A percentile compares a stretch with the other conserved stretches of the same genome.
Conservation (phyloP, 2,888 invertebrate genomes). For the Macaria notata region DNA sequence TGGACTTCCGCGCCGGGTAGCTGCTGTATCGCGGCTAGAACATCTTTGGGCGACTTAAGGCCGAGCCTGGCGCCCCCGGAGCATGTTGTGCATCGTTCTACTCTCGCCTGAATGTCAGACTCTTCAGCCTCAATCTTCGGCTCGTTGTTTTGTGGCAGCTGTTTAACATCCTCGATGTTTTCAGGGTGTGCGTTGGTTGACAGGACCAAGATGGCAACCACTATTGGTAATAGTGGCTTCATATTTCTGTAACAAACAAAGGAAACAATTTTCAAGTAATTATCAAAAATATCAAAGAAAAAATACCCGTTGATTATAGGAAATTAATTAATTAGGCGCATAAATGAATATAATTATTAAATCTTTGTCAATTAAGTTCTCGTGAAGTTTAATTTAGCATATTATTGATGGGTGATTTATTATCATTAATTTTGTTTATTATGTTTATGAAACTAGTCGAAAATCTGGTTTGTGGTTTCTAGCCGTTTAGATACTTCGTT, state of each 20-base stretch:
- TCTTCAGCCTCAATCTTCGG: conserved; percentile 60
- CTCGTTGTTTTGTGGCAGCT: conserved; percentile 57
- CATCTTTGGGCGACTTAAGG: conserved; percentile 54
- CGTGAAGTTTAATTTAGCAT: no score
- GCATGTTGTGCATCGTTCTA: conserved; percentile 66
- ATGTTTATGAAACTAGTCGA: no score
- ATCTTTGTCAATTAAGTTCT: no score
- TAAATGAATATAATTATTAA: no score
- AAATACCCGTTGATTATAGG: no score
- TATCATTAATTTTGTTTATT: no score
- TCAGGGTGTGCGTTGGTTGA: conserved; percentile 60
- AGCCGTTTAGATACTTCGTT: no score
- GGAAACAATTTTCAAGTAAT: background rate
- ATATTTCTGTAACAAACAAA: conserved; percentile 69
- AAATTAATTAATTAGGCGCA: no score
- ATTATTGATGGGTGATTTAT: no score
- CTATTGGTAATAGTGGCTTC: conserved; percentile 72
- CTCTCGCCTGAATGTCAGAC: conserved; percentile 54
- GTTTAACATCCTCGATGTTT: conserved; percentile 60
- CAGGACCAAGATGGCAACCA: conserved; percentile 66
- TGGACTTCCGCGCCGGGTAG: conserved; percentile 67
- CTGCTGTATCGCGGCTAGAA: conserved; percentile 56
- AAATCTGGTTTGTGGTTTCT: no score
- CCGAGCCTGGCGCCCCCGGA: conserved; percentile 41
- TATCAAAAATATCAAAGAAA: background rate